phyloP scores from a whole-genome alignment of 2,888 invertebrate species.

The Zygogramma bicolorata region DNA sequence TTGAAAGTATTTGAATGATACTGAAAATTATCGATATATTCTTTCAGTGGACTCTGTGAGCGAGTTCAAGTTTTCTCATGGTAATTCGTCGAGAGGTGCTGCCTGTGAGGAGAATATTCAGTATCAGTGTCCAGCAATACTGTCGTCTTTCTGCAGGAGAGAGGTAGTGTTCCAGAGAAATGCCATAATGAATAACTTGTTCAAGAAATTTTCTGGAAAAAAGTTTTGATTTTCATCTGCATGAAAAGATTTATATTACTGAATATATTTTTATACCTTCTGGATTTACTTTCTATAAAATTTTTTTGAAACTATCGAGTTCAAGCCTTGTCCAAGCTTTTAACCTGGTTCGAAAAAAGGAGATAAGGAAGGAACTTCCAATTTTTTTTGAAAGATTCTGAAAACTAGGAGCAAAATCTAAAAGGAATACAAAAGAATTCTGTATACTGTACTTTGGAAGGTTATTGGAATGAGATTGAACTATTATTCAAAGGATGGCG shows the following conservation, averaged over 20 bases:
- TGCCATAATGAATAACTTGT: constrained; percentile 63
- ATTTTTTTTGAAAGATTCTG: no score
- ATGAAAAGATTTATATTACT: no score
- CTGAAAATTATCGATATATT: background rate
- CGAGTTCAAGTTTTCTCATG: constrained; percentile 71
- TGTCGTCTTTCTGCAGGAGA: constrained; percentile 70
- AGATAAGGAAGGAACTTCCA: no score
- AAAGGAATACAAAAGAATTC: no score
- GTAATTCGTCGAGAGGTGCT: constrained; percentile 57
- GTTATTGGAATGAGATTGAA: no score
- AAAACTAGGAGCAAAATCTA: no score
- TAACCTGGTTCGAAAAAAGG: no score
- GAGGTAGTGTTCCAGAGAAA: constrained; percentile 68
- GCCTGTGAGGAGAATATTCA: constrained; percentile 71
- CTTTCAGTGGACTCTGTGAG: constrained; percentile 74
- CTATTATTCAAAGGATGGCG: no score
- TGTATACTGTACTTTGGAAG: no score
- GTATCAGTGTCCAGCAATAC: constrained; percentile 75
- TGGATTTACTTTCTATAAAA: background rate
- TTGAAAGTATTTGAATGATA: background rate
- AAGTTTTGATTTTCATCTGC: constrained; percentile 4
- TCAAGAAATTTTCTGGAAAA: constrained; percentile 51
- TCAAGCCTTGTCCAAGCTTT: no score
- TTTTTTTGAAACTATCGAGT: no score
- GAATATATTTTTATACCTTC: background rate